Conservation (phyloP, 2,888 invertebrate genomes). For the Stramonita haemastoma region DNA sequence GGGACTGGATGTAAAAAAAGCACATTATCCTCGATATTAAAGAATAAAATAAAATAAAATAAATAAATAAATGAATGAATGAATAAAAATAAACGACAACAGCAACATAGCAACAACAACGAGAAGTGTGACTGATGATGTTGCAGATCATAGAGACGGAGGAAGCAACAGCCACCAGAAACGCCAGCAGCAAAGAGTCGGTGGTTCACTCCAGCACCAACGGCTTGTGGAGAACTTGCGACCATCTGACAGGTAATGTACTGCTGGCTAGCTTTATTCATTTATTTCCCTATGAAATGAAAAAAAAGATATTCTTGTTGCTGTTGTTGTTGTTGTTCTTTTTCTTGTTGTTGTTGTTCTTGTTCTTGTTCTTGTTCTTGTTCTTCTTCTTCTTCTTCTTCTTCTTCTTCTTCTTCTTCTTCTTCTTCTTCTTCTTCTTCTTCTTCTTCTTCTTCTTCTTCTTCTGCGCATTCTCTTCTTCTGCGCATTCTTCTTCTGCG, state of each 20-base stretch:
- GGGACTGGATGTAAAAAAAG: no score
- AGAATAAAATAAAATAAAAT: no score
- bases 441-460: no score
- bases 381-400: no score
- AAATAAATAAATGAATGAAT: not conserved
- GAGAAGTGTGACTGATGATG: not conserved
- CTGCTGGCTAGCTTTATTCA: no score
- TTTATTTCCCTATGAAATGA: not conserved
- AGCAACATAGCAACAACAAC: not conserved
- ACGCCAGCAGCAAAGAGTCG: not conserved
- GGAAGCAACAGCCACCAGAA: not conserved
- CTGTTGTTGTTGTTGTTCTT: not conserved
- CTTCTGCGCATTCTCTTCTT: no score
- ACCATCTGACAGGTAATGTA: constrained; percentile 34
- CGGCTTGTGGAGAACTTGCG: constrained; percentile 44
- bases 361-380: not conserved
- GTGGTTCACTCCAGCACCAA: constrained; percentile 18
- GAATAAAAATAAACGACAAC: not conserved
- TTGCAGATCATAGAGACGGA: not conserved
- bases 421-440: no score
- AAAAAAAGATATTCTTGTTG: not conserved
- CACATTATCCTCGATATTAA: no score
- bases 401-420: no score
- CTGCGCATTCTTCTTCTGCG: no score
- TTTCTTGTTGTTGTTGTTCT: not conserved